Base-by-base conservation (phyloP, 2,113 vertebrate genomes). In the Psittacula cyanocephala region DNA sequence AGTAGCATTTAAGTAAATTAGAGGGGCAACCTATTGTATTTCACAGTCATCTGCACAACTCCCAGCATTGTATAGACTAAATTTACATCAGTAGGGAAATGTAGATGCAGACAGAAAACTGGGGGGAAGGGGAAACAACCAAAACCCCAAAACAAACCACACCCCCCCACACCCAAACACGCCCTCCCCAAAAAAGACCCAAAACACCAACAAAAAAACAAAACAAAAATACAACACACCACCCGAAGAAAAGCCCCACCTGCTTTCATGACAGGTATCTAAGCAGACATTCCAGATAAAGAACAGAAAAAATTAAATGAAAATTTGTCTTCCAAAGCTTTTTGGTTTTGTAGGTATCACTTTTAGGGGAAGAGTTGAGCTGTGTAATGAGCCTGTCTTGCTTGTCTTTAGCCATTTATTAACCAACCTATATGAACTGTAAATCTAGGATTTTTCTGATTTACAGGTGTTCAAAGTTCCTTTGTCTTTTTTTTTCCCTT, bases 1-100 rank as follows among this genome's bases (percentile, higher is more conserved):
- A 65, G 78, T 89, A 85, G 78, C 35, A 77, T 69, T 96, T 95
- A 93, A 95, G 77, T 93, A 90, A 97, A 96, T 96, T 93, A 91
- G 81, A 96, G 92, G 43, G 80, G 65, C 74, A 93, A 1, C 20
- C 52, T 86, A 91, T 55, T 95, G 82, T 75, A 90, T 93, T 93
- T 88, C 85, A 89, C 35, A 70, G 79, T 78, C 71, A 82, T 89
- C 53, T 74, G 75, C 46, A 77, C 71, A 91, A 95, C 74, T 71
- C 49, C 31, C 50, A 70, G 33, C 68, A 49, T 11, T 81, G 44
- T 71, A 50, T 25, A 82, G 60, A 68, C 55, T 68, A 82, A 77
- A 80, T 78, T 94, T 74, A 44, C 39, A 68, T 55, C 52, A 13
- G 27, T 23, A 64, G 39, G 49, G 52, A 78, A 91, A 64, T 52